Evolutionary conservation across 2,888 invertebrate genomes (phyloP).

Genomic region (Priocnemis perturbator): DNA sequence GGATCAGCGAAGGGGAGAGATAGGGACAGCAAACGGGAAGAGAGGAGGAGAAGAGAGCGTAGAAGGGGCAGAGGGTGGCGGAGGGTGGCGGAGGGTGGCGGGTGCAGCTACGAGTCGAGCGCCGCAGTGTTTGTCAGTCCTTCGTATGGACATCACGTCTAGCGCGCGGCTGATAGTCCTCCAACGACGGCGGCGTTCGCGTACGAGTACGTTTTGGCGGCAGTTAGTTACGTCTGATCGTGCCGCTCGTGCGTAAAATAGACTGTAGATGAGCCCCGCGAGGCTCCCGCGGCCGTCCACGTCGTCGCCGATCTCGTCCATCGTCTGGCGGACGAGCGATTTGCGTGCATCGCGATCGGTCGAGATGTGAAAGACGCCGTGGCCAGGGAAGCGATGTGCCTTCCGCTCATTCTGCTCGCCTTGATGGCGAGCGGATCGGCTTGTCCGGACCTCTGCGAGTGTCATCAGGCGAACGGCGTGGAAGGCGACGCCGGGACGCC

Average conservation of each 20-base stretch:
- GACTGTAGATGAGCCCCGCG: slow-evolving; percentile 46
- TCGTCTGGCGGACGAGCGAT: slow-evolving; percentile 12
- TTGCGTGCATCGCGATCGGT: slow-evolving; percentile 30
- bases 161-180: slow-evolving; percentile 52
- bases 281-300: slow-evolving; percentile 19
- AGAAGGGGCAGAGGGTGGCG: slow-evolving; percentile 32
- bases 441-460: slow-evolving; percentile 69
- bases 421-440: slow-evolving; percentile 70
- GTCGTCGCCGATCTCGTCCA: slow-evolving; percentile 8
- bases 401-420: slow-evolving; percentile 69
- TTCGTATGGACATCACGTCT: slow-evolving; percentile 63
- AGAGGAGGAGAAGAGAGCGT: slow-evolving; percentile 35
- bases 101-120: slow-evolving; percentile 55
- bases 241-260: slow-evolving; percentile 36
- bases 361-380: slow-evolving; percentile 50
- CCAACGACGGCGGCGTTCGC: slow-evolving; percentile 40
- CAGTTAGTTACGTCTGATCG: slow-evolving; percentile 14
- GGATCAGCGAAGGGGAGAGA: slow-evolving; percentile 11
- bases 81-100: slow-evolving; percentile 42
- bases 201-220: slow-evolving; percentile 47
- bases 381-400: slow-evolving; percentile 64
- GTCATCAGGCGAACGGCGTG: slow-evolving; percentile 38
- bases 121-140: slow-evolving; percentile 70
- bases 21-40: slow-evolving; percentile 12
- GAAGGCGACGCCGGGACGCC: slow-evolving; percentile 28